Conservation (phyloP, 2,888 invertebrate species). For the Cordilura impudica region DNA sequence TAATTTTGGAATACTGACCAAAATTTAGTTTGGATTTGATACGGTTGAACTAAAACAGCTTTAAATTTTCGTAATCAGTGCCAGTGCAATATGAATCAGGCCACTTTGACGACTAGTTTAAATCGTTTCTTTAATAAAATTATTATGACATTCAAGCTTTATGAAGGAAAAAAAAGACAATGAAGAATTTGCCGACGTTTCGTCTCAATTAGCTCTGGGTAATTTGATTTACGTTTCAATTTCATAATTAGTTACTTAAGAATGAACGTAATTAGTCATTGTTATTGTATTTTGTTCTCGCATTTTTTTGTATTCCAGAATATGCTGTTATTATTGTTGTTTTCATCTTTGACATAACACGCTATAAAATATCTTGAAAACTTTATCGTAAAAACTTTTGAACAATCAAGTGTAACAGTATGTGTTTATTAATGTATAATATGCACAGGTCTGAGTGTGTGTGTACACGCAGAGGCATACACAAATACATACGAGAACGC, state of each 20-base stretch:
- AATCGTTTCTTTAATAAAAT: no score
- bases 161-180: not conserved
- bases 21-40: no score
- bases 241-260: slow-evolving; percentile 46
- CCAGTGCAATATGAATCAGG: no score
- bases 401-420: slow-evolving; percentile 22
- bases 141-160: not conserved
- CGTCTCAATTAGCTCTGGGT: slow-evolving; percentile 20
- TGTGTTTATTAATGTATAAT: not conserved
- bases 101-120: no score
- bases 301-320: not conserved
- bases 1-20: no score
- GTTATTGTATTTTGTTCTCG: not conserved
- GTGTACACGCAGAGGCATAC: not conserved
- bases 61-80: no score
- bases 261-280: slow-evolving; percentile 40
- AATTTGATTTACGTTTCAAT: slow-evolving; percentile 51
- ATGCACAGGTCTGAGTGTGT: not conserved
- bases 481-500: no score
- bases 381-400: slow-evolving; percentile 35
- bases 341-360: slow-evolving; percentile 25
- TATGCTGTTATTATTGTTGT: slow-evolving; percentile 11
- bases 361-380: slow-evolving; percentile 43
- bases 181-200: not conserved
- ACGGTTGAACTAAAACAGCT: no score